phyloP scores from a whole-genome alignment of 2,888 invertebrate species.

The Atrina japonica region DNA sequence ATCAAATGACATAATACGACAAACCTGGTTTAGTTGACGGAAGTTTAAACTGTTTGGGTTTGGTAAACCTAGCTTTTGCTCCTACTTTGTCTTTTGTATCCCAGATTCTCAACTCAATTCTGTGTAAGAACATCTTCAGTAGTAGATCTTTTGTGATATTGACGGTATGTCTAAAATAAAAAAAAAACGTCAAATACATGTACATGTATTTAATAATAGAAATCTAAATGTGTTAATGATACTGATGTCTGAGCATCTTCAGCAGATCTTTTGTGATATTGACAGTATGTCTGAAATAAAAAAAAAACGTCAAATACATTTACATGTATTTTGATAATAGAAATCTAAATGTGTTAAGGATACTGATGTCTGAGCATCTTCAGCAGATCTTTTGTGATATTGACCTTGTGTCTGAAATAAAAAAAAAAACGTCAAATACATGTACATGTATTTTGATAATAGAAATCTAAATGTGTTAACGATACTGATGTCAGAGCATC shows the following conservation, averaged over 20 bases:
- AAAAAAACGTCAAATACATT: constrained; percentile 13
- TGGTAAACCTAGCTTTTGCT: constrained; percentile 73
- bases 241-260: too few species aligned
- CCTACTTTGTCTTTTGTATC: constrained; percentile 74
- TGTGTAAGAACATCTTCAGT: constrained; percentile 76
- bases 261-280: constrained; percentile 75
- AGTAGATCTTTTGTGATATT: constrained; percentile 75
- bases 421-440: constrained; percentile 11
- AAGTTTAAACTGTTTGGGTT: constrained; percentile 77
- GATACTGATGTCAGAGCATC: too few species aligned
- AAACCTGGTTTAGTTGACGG: constrained; percentile 75
- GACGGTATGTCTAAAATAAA: constrained; percentile 73
- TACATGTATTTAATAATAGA: too few species aligned
- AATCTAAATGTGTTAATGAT: too few species aligned
- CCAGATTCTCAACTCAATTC: constrained; percentile 77
- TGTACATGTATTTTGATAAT: too few species aligned
- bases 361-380: too few species aligned
- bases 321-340: too few species aligned
- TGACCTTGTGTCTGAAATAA: constrained; percentile 74
- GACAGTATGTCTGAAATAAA: constrained; percentile 73
- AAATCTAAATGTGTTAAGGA: too few species aligned
- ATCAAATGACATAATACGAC: not conserved
- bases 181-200: constrained; percentile 13
- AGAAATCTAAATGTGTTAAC: too few species aligned
- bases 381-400: constrained; percentile 75